Conservation (phyloP, 2,888 invertebrate species). For the Embidobia sp. region DNA sequence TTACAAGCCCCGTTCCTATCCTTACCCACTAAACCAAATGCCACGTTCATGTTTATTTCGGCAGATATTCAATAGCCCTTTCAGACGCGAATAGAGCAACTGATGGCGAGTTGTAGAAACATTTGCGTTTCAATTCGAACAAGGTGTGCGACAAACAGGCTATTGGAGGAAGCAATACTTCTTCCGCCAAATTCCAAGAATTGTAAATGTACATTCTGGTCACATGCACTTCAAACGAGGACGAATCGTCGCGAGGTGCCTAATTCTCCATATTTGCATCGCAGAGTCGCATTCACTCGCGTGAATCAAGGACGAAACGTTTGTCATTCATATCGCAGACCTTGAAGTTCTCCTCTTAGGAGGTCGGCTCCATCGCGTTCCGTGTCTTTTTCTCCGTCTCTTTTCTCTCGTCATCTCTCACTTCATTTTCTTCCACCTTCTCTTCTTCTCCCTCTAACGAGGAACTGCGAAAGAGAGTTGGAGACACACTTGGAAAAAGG, state of each 20-base stretch:
- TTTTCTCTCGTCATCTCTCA: neutral
- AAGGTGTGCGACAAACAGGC: too few relatives aligned
- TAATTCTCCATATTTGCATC: slow-evolving; percentile 19
- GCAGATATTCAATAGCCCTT: slow-evolving; percentile 10
- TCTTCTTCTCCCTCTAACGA: slow-evolving; percentile 69
- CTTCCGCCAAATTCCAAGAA: too few relatives aligned
- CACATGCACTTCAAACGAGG: too few relatives aligned
- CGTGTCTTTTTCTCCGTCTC: slow-evolving; percentile 7
- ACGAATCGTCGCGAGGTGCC: slow-evolving; percentile 3
- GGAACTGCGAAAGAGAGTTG: slow-evolving; percentile 60
- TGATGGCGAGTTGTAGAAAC: slow-evolving; percentile 1
- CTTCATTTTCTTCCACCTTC: neutral
- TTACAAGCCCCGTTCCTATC: slow-evolving; percentile 23
- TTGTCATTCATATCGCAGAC: slow-evolving; percentile 71
- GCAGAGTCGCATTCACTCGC: too few relatives aligned
- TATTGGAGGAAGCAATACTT: too few relatives aligned
- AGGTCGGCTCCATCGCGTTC: slow-evolving; percentile 62
- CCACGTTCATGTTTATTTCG: slow-evolving; percentile 1
- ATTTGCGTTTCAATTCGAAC: too few relatives aligned
- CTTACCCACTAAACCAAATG: slow-evolving; percentile 50
- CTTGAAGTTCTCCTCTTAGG: slow-evolving; percentile 69
- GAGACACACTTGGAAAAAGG: slow-evolving; percentile 58
- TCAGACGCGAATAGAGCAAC: neutral
- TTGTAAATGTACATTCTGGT: too few relatives aligned
- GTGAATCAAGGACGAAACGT: slow-evolving; percentile 32